Conservation (phyloP, 2,113 vertebrate species). For the Bolborhynchus lineola region DNA sequence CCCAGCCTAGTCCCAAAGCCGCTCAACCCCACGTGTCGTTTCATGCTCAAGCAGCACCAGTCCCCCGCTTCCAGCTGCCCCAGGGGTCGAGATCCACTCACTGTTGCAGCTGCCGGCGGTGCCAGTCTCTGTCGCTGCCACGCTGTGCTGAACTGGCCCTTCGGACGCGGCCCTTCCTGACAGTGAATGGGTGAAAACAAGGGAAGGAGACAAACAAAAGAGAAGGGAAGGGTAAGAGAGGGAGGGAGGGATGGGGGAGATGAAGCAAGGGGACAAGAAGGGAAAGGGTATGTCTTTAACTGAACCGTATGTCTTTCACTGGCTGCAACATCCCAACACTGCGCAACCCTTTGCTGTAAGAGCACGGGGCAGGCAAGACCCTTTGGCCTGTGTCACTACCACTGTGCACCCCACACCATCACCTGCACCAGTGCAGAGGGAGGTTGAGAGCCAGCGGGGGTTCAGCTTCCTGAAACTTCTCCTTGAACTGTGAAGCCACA, state of each 20-base stretch:
- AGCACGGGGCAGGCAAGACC: rapidly evolving
- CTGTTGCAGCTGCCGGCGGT: constrained; percentile 74
- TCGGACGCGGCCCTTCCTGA: constrained; percentile 78
- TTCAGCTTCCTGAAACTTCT: not conserved
- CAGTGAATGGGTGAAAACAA: constrained; percentile 68
- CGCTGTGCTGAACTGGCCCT: constrained; percentile 70
- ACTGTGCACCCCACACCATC: not conserved
- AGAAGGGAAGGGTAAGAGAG: constrained; percentile 69
- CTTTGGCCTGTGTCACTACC: not conserved
- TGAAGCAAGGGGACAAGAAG: constrained; percentile 62
- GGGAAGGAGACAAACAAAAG: constrained; percentile 70
- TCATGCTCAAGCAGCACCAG: constrained; percentile 18
- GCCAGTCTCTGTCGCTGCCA: constrained; percentile 77
- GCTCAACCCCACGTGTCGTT: not conserved
- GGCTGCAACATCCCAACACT: not conserved
- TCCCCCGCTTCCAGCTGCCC: constrained; percentile 35
- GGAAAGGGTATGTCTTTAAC: constrained; percentile 60
- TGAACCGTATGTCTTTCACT: not conserved
- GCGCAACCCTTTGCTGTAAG: not conserved
- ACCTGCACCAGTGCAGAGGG: not conserved
- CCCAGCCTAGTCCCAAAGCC: not conserved
- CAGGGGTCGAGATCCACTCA: constrained; percentile 70
- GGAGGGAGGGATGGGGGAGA: constrained; percentile 42
- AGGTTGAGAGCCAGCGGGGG: not conserved
- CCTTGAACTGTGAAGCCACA: not conserved